Percentiles rank a stretch among this genome's conserved stretches.
phyloP scores from a whole-genome alignment of 2,888 invertebrate species.

The Apotomis turbidana region DNA sequence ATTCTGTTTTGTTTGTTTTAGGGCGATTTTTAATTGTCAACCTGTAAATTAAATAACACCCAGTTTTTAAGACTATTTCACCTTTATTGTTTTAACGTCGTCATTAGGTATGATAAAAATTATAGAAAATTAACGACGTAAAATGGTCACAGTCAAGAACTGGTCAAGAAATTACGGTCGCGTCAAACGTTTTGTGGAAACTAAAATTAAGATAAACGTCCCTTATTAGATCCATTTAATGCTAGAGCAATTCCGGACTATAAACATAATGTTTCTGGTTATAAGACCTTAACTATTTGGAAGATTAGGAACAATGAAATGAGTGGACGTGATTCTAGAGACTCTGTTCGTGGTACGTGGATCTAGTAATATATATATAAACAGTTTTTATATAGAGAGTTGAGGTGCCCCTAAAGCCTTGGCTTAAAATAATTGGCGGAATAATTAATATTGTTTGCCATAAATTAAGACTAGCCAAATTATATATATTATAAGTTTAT shows the following conservation, averaged over 20 bases:
- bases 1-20: constrained; percentile 78
- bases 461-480: too few species aligned
- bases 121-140: constrained; percentile 5
- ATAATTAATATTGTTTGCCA: too few species aligned
- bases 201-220: constrained; percentile 79
- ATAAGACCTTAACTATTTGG: constrained; percentile 61
- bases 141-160: constrained; percentile 11
- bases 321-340: constrained; percentile 26
- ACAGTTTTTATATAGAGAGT: too few species aligned
- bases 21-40: constrained; percentile 55
- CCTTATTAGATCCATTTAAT: constrained; percentile 78
- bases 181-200: constrained; percentile 78
- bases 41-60: constrained; percentile 3
- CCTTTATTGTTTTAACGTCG: background rate
- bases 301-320: constrained; percentile 54
- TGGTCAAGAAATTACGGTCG: constrained; percentile 58
- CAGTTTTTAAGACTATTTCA: background rate
- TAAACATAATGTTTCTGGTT: constrained; percentile 81
- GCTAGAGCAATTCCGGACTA: constrained; percentile 71
- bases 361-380: too few species aligned
- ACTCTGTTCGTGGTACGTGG: too few species aligned
- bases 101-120: background rate
- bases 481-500: too few species aligned
- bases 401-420: too few species aligned
- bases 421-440: too few species aligned